A percentile compares a stretch with the other conserved stretches of the same genome.
phyloP scores from a whole-genome alignment of 2,797 vertebrate genomes.

The Sebastiscus tertius region DNA sequence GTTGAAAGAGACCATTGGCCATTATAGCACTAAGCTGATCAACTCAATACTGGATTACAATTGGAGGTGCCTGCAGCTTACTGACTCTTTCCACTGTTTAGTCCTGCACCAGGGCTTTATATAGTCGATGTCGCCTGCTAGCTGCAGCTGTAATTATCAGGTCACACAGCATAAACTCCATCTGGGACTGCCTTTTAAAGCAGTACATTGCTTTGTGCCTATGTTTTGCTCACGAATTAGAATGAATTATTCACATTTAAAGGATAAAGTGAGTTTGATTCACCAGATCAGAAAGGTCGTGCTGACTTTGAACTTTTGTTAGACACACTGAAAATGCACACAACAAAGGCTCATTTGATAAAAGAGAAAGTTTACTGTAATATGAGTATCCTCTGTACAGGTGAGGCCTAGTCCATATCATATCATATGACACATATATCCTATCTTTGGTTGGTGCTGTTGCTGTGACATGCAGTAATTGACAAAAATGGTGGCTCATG shows the following conservation, averaged over 20 bases:
- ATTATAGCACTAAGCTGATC: conserved; percentile 53
- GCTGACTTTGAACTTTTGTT: background rate
- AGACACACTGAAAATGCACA: too few species aligned
- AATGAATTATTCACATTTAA: background rate
- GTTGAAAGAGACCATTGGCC: conserved; percentile 11
- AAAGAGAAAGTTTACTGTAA: background rate
- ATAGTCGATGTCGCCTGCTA: background rate
- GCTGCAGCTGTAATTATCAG: background rate
- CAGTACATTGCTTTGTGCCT: background rate
- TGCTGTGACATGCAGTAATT: background rate
- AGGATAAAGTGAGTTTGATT: background rate
- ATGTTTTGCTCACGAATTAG: background rate
- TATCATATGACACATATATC: background rate
- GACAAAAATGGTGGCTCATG: background rate
- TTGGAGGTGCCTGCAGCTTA: conserved; percentile 33
- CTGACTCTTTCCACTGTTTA: conserved; percentile 33
- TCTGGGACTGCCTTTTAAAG: background rate
- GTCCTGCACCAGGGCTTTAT: conserved; percentile 10
- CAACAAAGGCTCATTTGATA: background rate
- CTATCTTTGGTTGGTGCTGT: background rate
- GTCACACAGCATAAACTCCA: background rate
- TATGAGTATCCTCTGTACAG: background rate
- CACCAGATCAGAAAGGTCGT: background rate
- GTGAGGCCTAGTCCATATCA: background rate
- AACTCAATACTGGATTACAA: conserved; percentile 58